Base-by-base conservation (phyloP, 2,113 vertebrate genomes). In the Aspiorhynchus laticeps region DNA sequence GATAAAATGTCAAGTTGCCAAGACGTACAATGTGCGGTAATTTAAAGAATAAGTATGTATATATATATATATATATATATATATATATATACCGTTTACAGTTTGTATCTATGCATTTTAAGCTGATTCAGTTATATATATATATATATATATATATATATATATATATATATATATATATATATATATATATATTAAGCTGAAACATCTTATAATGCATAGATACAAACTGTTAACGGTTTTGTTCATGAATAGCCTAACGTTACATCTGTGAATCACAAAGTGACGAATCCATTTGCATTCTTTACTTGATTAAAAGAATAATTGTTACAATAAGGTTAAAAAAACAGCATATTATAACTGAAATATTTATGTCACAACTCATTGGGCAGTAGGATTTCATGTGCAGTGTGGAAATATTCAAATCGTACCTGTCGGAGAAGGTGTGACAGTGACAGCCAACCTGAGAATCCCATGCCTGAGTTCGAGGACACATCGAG, bases 401-500 rank as follows among this genome's bases (percentile, higher is more conserved):
- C 12, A 36, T 15, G 21, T 41, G 31, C 46, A 33, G 11, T 43
- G 73, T 69, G 10, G 31, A 76, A 38, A 38, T 69, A 36, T 59
- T 14, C 1, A n/a, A 21, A 87, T 88, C 46, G 85, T 91, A 96
- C 95, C 95, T 95, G 93, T 91, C 93, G 92, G 87, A 95, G 93
- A 89, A 96, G 92, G 90, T 93, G 93, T 88, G 95, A 92, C 15
- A 95, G 94, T 80, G 95, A 93, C 88, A 90, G 92, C 95, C 95
- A 96, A 79, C 94, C 94, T 11, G 90, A 91, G 85, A 91, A 88
- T 79, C 94, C 95, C 91, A 96, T 93, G 38, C 85, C 76, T 76
- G 80, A 87, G 91, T 91, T 95, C 91, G 92, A 94, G 84, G 95
- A 96, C 85, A 96, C 91, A 90, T 95, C 93, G 85, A 96, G 95